Conservation (phyloP, 2,888 invertebrate species). For the Copidosoma aretas region DNA sequence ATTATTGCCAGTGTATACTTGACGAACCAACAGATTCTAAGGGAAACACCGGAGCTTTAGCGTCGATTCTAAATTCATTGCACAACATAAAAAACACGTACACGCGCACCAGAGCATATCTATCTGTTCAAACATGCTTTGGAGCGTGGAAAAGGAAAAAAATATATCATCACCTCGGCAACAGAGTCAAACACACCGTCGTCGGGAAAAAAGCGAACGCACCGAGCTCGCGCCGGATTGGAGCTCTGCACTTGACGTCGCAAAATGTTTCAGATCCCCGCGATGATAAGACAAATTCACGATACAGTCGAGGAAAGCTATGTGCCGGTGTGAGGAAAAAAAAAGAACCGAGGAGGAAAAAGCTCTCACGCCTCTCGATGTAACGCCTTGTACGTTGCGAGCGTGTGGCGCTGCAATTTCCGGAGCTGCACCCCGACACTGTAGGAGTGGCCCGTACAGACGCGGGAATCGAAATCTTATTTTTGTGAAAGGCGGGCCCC, state of each 20-base stretch:
- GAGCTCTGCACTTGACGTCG: too few species aligned
- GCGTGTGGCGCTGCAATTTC: conserved; percentile 35
- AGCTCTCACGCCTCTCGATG: conserved; percentile 15
- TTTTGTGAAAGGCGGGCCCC: conserved; percentile 35
- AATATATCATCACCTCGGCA: neutral
- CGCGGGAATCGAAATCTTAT: conserved; percentile 38
- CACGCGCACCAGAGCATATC: neutral
- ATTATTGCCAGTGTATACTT: conserved; percentile 28
- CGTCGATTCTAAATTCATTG: neutral
- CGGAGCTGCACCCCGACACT: conserved; percentile 1
- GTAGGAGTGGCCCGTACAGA: conserved; percentile 16
- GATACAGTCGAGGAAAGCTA: neutral
- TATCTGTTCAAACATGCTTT: too few species aligned
- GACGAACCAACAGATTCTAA: conserved; percentile 25
- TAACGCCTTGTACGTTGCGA: conserved; percentile 30
- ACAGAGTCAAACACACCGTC: too few species aligned
- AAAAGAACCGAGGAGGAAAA: conserved; percentile 1
- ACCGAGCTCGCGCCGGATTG: too few species aligned
- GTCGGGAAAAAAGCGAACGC: too few species aligned
- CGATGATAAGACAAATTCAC: neutral
- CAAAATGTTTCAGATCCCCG: neutral
- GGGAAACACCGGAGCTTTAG: neutral
- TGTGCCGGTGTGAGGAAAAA: neutral
- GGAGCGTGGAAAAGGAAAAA: neutral
- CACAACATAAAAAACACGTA: neutral